phyloP scores from a whole-genome alignment of 2,797 vertebrate species.

The Podarcis siculus region DNA sequence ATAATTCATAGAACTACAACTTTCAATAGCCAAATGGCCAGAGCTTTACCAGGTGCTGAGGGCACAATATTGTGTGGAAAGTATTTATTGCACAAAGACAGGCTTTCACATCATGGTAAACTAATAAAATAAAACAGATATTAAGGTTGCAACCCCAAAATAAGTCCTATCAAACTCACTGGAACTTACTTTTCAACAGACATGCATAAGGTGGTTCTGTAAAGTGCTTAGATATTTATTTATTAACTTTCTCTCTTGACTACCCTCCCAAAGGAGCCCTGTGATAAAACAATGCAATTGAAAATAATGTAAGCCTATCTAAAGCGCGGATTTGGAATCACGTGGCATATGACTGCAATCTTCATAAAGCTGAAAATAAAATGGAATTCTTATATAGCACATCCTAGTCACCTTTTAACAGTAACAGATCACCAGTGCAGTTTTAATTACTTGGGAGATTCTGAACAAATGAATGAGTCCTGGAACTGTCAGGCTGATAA shows the following conservation, averaged over 20 bases:
- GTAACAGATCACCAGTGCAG: not conserved
- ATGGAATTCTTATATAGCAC: not conserved
- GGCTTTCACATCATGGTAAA: slow-evolving; percentile 17
- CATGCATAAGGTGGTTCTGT: not conserved
- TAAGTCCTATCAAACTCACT: not conserved
- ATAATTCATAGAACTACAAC: not conserved
- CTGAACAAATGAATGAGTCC: not conserved
- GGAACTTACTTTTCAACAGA: not conserved
- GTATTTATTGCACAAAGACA: not conserved
- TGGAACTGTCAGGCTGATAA: not conserved
- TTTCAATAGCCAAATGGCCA: not conserved
- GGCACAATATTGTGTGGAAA: not conserved
- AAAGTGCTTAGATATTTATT: not conserved
- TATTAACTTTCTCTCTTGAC: too few relatives aligned
- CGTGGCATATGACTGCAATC: slow-evolving; percentile 20
- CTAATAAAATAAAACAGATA: slow-evolving; percentile 5
- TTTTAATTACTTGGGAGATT: not conserved
- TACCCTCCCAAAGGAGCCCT: too few relatives aligned
- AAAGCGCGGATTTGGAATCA: not conserved
- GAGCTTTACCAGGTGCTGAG: not conserved
- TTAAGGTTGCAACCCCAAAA: slow-evolving; percentile 13
- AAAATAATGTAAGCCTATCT: not conserved
- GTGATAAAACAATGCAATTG: too few relatives aligned
- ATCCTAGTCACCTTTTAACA: slow-evolving; percentile 20
- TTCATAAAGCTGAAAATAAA: slow-evolving; percentile 5